Evolutionary conservation across 2,113 vertebrate species (phyloP), one percentile per base, ranked within the genome.

Genomic region (Etheostoma spectabile): DNA sequence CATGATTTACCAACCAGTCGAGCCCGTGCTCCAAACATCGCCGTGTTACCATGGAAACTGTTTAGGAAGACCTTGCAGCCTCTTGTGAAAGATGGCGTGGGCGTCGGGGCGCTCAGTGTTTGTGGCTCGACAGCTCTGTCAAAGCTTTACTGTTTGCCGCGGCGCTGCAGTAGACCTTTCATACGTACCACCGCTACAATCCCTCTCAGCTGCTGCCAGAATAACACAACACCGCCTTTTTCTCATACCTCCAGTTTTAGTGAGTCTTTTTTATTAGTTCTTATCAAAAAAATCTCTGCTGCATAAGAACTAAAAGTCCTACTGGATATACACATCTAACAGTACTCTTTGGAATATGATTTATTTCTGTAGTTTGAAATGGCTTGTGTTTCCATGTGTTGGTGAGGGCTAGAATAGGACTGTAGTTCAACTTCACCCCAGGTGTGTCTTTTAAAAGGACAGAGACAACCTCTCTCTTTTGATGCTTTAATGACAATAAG

Each of bases 11-110:
- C 70, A 45, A 83, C 60, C 78, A 76, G 82, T 62, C 27, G 30
- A 69, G 69, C 72, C 45, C 16, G 1, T 49, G 70, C 24, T 21
- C 78, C 78, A 83, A 90, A 85, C 62, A 11, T 56, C 19, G 18
- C 67, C 22, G 14, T 0, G 85, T 95, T 86, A 19, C 91, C 90
- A 90, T 91, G 84, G 93, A 88, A 94, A 95, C 92, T 77, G 88
- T 92, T 91, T 87, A 76, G 68, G 56, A 87, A 89, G 85, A 88
- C 79, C 90, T 92, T 67, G 84, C 82, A 79, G 87, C 75, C 78
- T 87, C 79, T 74, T 83, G 79, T 82, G 64, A 84, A 82, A 85
- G 78, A 91, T 60, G 77, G 71, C 69, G 92, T 90, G 83, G 90
- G 92, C 76, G 88, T 88, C 16, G 67, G 67, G 65, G 79, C 57